These are phyloP conservation scores for Leptopilina myrica DNA, from an alignment of 2,888 invertebrate genomes.

Conservation along the genomic window DNA sequence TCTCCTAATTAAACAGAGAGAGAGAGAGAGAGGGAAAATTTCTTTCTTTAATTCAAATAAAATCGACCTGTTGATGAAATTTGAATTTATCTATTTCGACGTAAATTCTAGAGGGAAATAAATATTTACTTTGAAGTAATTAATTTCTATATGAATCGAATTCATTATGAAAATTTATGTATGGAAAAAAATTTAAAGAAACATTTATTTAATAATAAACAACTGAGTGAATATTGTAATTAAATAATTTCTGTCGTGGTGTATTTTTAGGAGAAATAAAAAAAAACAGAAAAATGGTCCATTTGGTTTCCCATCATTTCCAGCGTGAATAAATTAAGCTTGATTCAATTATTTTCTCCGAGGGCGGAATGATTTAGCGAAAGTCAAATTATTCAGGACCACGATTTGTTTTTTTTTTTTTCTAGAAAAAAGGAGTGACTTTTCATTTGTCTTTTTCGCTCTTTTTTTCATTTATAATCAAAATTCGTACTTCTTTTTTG, in stretches of 20 bases:
- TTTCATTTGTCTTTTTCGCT: neutral
- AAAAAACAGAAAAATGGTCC: neutral
- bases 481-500: neutral
- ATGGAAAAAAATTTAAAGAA: no score
- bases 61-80: no score
- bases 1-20: no score
- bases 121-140: no score
- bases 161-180: no score
- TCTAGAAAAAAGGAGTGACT: neutral
- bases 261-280: neutral
- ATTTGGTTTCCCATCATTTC: constrained; percentile 3
- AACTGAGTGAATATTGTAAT: no score
- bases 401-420: neutral
- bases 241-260: neutral
- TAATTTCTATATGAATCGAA: no score
- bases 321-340: constrained; percentile 12
- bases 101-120: no score
- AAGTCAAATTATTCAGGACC: constrained; percentile 21
- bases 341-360: constrained; percentile 29
- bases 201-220: no score
- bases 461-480: neutral
- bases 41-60: no score
- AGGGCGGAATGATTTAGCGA: constrained; percentile 16
- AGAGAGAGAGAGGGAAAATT: no score
- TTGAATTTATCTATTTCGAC: no score